Percentiles rank a stretch among this genome's conserved stretches.
phyloP scores from a whole-genome alignment of 1,140 invertebrate species.

The Hypothenemus hampei region DNA sequence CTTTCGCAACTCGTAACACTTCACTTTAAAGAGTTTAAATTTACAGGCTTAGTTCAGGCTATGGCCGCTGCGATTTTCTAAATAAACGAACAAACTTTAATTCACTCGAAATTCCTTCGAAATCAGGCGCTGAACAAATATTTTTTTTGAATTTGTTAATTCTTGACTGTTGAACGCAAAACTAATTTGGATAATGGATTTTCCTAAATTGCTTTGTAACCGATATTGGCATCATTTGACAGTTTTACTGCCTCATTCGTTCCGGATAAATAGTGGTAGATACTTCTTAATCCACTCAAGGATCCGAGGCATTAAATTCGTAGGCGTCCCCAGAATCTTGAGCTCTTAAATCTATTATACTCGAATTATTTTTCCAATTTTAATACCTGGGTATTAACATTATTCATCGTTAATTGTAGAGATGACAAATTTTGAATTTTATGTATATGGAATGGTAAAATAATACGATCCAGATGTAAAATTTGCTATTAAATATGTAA shows the following conservation, averaged over 20 bases:
- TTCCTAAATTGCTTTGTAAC: not conserved
- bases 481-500: no score
- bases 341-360: no score
- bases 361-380: no score
- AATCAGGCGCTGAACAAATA: not conserved
- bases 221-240: not conserved
- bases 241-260: conserved; percentile 3
- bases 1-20: conserved; percentile 6
- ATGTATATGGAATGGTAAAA: no score
- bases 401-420: no score
- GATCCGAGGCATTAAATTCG: no score
- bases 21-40: conserved; percentile 10
- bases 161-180: not conserved
- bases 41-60: conserved; percentile 1
- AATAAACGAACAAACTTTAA: conserved; percentile 13
- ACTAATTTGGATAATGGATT: not conserved
- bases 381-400: no score
- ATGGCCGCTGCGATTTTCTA: conserved; percentile 3
- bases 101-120: conserved; percentile 1
- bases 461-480: no score
- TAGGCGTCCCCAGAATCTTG: no score
- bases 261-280: not conserved
- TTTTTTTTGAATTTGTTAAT: not conserved
- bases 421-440: no score
- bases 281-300: no score